Evolutionary conservation across 2,888 invertebrate species (phyloP).

Genomic region (Ypsolopha scabrella): DNA sequence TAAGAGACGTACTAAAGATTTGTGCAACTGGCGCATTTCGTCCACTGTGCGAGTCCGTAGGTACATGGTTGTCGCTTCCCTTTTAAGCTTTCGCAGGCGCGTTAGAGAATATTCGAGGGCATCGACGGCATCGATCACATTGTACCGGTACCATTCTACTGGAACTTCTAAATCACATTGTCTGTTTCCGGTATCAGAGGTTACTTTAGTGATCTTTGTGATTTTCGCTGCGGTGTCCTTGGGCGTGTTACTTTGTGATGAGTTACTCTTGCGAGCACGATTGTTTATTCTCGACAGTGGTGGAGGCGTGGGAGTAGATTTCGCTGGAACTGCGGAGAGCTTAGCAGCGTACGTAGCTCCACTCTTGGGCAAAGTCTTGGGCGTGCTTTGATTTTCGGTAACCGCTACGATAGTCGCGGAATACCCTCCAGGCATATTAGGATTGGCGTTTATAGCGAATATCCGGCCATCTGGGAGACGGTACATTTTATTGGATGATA

Average conservation of each 20-base stretch:
- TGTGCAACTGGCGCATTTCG: slow-evolving; percentile 66
- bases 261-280: not conserved
- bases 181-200: not conserved
- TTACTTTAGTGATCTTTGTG: not conserved
- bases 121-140: slow-evolving; percentile 66
- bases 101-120: slow-evolving; percentile 68
- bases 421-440: slow-evolving; percentile 63
- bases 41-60: slow-evolving; percentile 53
- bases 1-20: slow-evolving; percentile 63
- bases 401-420: slow-evolving; percentile 64
- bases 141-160: slow-evolving; percentile 72
- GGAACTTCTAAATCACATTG: slow-evolving; percentile 42
- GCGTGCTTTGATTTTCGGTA: slow-evolving; percentile 30
- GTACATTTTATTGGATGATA: slow-evolving; percentile 66
- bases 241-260: not conserved
- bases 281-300: not conserved
- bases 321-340: slow-evolving; percentile 31
- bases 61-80: slow-evolving; percentile 50
- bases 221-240: not conserved
- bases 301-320: not conserved
- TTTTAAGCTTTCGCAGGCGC: slow-evolving; percentile 62
- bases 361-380: slow-evolving; percentile 28
- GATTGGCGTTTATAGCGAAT: slow-evolving; percentile 61
- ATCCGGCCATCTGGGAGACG: slow-evolving; percentile 61
- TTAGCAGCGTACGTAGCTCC: slow-evolving; percentile 46